Evolutionary conservation across 2,797 vertebrate genomes (phyloP).

Genomic region (Hipposideros larvatus): DNA sequence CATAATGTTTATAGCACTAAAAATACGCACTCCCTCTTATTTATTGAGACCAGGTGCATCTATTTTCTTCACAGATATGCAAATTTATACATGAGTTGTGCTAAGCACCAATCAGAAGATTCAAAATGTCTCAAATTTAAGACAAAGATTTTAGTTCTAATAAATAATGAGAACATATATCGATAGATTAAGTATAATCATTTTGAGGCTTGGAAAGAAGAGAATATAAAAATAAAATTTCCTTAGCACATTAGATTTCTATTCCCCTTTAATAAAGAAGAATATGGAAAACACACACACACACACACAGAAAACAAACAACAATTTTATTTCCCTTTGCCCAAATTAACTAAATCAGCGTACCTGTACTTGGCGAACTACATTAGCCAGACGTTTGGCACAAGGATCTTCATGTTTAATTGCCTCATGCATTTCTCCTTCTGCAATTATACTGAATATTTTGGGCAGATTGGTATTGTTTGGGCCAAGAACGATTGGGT

Average conservation of each 20-base stretch:
- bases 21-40: background rate
- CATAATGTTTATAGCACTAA: background rate
- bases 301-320: background rate
- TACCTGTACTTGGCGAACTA: constrained; percentile 99
- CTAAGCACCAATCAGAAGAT: background rate
- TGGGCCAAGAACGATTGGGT: constrained; percentile 96
- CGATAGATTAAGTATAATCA: background rate
- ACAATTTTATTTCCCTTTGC: background rate
- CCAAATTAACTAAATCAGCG: constrained; percentile 45
- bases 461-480: constrained; percentile 98
- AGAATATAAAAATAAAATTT: constrained; percentile 36
- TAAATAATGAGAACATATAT: background rate
- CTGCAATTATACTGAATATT: constrained; percentile 98
- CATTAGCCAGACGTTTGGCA: constrained; percentile 96
- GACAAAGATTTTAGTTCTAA: constrained; percentile 34
- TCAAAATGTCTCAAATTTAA: background rate
- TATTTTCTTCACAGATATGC: background rate
- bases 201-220: background rate
- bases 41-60: background rate
- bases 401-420: constrained; percentile 96
- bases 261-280: background rate
- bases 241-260: background rate
- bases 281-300: background rate
- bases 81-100: background rate
- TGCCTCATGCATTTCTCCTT: constrained; percentile 97